Conservation (phyloP, 1,140 invertebrate species). For the Drosophila virilis region DNA sequence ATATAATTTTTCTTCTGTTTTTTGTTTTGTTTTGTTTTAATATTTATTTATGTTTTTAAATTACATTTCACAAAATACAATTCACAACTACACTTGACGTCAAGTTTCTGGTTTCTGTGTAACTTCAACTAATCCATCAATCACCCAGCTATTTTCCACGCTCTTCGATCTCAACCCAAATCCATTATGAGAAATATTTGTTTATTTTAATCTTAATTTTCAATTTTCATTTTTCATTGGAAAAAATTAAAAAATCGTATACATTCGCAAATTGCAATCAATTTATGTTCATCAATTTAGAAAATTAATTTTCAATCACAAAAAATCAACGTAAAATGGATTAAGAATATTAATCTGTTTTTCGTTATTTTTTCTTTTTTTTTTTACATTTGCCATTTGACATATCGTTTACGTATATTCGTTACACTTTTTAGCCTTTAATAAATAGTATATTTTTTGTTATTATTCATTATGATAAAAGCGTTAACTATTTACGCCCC, state of each 20-base stretch:
- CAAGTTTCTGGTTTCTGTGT: conserved; percentile 66
- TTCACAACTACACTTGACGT: conserved; percentile 83
- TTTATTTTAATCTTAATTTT: conserved; percentile 47
- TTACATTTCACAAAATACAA: conserved; percentile 84
- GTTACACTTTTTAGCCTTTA: conserved; percentile 79
- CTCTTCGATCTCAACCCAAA: conserved; percentile 50
- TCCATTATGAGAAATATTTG: conserved; percentile 67
- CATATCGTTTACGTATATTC: conserved; percentile 76
- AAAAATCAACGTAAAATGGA: conserved; percentile 69
- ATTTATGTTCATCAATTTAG: conserved; percentile 71
- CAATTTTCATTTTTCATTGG: conserved; percentile 49
- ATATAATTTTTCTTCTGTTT: conserved; percentile 66
- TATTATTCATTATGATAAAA: conserved; percentile 66
- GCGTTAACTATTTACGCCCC: conserved; percentile 73
- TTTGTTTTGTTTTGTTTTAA: conserved; percentile 47
- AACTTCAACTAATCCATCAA: conserved; percentile 64
- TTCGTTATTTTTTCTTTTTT: conserved; percentile 48
- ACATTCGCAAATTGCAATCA: conserved; percentile 82
- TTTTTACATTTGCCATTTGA: conserved; percentile 54
- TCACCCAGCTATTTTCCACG: conserved; percentile 49
- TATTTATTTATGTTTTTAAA: conserved; percentile 71
- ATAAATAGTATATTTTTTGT: conserved; percentile 47
- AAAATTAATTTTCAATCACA: conserved; percentile 81
- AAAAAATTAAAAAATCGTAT: conserved; percentile 82
- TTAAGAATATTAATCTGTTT: conserved; percentile 48